A percentile compares a stretch with the other conserved stretches of the same genome.
Conservation (phyloP, 2,888 invertebrate species). For the Hybos culiciformis region DNA sequence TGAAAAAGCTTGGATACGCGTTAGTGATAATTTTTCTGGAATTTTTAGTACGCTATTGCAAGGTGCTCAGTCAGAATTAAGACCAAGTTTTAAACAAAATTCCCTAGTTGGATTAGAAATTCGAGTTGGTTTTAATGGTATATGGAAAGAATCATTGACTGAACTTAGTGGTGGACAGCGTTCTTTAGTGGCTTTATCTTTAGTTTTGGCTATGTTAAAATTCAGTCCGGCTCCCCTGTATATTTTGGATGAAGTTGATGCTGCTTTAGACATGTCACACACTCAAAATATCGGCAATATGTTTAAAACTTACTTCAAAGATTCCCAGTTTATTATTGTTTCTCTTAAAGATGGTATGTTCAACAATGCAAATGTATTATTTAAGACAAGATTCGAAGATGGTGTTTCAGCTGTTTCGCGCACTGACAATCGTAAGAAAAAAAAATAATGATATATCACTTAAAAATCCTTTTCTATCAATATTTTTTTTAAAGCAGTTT, state of each 20-base stretch:
- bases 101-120: slow-evolving; percentile 75
- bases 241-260: slow-evolving; percentile 97
- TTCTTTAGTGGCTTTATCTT: slow-evolving; percentile 87
- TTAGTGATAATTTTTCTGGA: slow-evolving; percentile 85
- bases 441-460: slow-evolving; percentile 8
- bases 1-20: slow-evolving; percentile 67
- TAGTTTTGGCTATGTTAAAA: slow-evolving; percentile 89
- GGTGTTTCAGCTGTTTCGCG: slow-evolving; percentile 82
- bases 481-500: slow-evolving; percentile 1
- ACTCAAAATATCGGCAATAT: slow-evolving; percentile 97
- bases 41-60: slow-evolving; percentile 87
- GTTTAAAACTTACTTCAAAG: slow-evolving; percentile 78
- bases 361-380: slow-evolving; percentile 95
- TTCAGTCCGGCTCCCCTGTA: slow-evolving; percentile 98
- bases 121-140: slow-evolving; percentile 79
- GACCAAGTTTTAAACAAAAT: slow-evolving; percentile 38
- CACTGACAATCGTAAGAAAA: slow-evolving; percentile 33
- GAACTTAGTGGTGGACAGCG: slow-evolving; percentile 96
- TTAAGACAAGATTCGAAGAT: slow-evolving; percentile 86
- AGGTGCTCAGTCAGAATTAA: slow-evolving; percentile 77
- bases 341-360: slow-evolving; percentile 99
- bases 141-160: slow-evolving; percentile 91
- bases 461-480: slow-evolving; percentile 2
- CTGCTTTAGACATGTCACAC: slow-evolving; percentile 93
- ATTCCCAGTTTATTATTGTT: slow-evolving; percentile 93